A percentile compares a stretch with the other conserved stretches of the same genome.
Evolutionary conservation across 2,888 invertebrate genomes (phyloP).

Genomic region (Caenorhabditis auriculariae): DNA sequence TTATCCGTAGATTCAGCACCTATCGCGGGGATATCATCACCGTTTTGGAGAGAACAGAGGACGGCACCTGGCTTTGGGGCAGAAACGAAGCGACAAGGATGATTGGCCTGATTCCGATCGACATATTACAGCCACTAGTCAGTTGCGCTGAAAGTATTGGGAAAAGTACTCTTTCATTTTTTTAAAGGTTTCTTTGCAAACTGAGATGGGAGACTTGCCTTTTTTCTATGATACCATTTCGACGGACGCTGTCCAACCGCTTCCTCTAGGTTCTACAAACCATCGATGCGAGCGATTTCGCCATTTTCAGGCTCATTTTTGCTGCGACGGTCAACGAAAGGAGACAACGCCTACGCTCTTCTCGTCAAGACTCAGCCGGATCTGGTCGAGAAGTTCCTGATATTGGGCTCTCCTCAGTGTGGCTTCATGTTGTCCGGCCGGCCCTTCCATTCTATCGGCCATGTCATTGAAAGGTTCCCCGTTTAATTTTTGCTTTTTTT

Average conservation of each 20-base stretch:
- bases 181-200: not conserved
- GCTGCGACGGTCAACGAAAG: constrained; percentile 34
- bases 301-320: constrained; percentile 24
- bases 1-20: too few relatives aligned
- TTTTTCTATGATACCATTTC: constrained; percentile 25
- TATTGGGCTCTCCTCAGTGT: constrained; percentile 14
- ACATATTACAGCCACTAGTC: constrained; percentile 12
- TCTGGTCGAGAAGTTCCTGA: constrained; percentile 35
- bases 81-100: constrained; percentile 28
- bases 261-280: constrained; percentile 4
- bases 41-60: constrained; percentile 20
- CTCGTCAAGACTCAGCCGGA: constrained; percentile 31
- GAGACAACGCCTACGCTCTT: constrained; percentile 25
- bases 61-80: constrained; percentile 26
- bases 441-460: constrained; percentile 28
- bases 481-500: not conserved
- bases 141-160: not conserved
- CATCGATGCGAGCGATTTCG: not conserved
- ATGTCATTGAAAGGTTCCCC: constrained; percentile 37
- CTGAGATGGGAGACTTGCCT: constrained; percentile 1
- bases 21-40: constrained; percentile 26
- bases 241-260: constrained; percentile 12
- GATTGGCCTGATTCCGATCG: constrained; percentile 17
- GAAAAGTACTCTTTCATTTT: not conserved
- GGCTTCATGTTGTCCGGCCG: constrained; percentile 33